Percentiles rank a stretch among this genome's conserved stretches.
These are phyloP conservation scores for Drosophila rufa DNA, from an alignment of 1,140 invertebrate species.

Conservation along the genomic window DNA sequence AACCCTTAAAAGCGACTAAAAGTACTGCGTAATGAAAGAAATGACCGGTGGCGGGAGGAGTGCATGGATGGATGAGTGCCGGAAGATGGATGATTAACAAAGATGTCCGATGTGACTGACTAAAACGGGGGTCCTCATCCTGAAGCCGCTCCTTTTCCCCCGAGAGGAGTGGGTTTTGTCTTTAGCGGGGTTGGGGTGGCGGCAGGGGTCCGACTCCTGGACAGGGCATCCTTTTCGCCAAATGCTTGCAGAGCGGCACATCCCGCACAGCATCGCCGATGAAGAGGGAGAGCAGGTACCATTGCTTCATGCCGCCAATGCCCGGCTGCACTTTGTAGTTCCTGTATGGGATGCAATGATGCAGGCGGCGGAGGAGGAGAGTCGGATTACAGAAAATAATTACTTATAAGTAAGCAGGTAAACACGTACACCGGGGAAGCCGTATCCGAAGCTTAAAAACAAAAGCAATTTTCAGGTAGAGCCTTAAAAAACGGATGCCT, in stretches of 20 bases:
- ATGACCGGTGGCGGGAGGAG: slow-evolving; percentile 22
- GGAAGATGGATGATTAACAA: slow-evolving; percentile 54
- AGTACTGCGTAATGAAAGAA: slow-evolving; percentile 42
- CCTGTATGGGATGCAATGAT: slow-evolving; percentile 85
- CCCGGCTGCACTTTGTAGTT: slow-evolving; percentile 91
- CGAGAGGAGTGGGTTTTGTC: slow-evolving; percentile 1
- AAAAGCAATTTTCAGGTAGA: slow-evolving; percentile 57
- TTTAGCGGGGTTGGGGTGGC: slow-evolving; percentile 76
- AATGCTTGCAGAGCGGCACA: slow-evolving; percentile 90
- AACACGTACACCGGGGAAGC: slow-evolving; percentile 30
- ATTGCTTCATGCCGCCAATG: slow-evolving; percentile 88
- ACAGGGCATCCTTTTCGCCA: slow-evolving; percentile 88
- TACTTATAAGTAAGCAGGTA: slow-evolving; percentile 81
- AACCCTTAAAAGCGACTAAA: slow-evolving; percentile 74
- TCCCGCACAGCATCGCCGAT: slow-evolving; percentile 92
- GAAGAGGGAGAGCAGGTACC: slow-evolving; percentile 93
- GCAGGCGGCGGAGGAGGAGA: slow-evolving; percentile 49
- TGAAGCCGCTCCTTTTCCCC: slow-evolving; percentile 3
- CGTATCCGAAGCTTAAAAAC: slow-evolving; percentile 41
- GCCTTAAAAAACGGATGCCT: slow-evolving; percentile 14
- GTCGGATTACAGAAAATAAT: slow-evolving; percentile 83
- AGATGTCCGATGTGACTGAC: slow-evolving; percentile 73
- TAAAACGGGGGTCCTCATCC: slow-evolving; percentile 34
- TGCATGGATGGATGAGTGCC: slow-evolving; percentile 17
- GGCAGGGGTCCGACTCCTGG: slow-evolving; percentile 77